phyloP scores from a whole-genome alignment of 2,113 vertebrate species.

The Sigmodon hispidus region DNA sequence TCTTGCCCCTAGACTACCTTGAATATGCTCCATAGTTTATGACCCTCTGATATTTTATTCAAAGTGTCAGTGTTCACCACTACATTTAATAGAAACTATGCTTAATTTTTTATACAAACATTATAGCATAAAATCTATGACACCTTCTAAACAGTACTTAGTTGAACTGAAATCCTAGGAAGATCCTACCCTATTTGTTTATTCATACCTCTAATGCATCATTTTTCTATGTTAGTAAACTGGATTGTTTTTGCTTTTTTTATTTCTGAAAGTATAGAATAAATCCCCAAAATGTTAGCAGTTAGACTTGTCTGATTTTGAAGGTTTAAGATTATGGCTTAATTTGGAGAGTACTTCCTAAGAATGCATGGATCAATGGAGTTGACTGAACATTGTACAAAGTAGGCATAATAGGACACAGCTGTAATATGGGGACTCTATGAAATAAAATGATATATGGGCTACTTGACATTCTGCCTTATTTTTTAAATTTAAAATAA shows the following conservation, averaged over 20 bases:
- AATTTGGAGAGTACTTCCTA: not conserved
- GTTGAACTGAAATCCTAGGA: not conserved
- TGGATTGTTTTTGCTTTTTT: constrained; percentile 33
- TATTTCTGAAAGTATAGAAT: not conserved
- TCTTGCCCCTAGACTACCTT: not conserved
- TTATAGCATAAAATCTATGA: not conserved
- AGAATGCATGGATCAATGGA: not conserved
- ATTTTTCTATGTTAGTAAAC: not conserved
- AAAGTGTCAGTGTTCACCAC: not conserved
- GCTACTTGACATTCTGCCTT: not conserved
- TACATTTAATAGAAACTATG: not conserved
- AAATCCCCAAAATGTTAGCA: not conserved
- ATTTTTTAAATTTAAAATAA: no score
- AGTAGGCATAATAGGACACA: not conserved
- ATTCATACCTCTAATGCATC: not conserved
- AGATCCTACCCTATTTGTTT: not conserved
- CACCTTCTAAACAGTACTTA: not conserved
- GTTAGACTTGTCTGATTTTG: not conserved
- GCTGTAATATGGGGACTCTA: no score
- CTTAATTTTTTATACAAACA: constrained; percentile 1
- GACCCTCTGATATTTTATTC: not conserved
- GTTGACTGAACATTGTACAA: not conserved
- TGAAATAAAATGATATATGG: no score
- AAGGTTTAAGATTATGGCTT: not conserved
- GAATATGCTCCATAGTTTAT: not conserved